Conservation (phyloP, 2,888 invertebrate species). For the Aphidius colemani region DNA sequence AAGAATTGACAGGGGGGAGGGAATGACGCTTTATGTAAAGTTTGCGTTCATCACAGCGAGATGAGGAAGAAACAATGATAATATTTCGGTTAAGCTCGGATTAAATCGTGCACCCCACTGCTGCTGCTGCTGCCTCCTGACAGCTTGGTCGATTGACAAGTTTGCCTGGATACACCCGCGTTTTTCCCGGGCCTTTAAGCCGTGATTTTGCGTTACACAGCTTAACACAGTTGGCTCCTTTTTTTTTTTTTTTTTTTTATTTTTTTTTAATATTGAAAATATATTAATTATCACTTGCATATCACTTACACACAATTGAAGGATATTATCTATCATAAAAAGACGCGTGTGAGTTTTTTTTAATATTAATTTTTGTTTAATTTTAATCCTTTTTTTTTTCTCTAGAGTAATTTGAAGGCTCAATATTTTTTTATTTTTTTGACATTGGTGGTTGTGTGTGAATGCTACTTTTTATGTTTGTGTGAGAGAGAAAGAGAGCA, state of each 20-base stretch:
- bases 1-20: too few relatives aligned
- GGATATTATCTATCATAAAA: not conserved
- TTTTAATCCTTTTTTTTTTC: conserved; percentile 19
- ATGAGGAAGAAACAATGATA: too few relatives aligned
- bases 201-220: conserved; percentile 17
- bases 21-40: too few relatives aligned
- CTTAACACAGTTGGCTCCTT: conserved; percentile 15
- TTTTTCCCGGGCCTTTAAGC: conserved; percentile 45
- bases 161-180: conserved; percentile 42
- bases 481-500: too few relatives aligned
- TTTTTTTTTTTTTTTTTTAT: conserved; percentile 6
- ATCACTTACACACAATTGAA: too few relatives aligned
- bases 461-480: too few relatives aligned
- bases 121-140: conserved; percentile 37
- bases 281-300: not conserved
- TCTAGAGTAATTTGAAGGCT: not conserved
- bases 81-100: too few relatives aligned
- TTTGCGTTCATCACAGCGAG: too few relatives aligned
- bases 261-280: not conserved
- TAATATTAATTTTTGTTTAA: conserved; percentile 14
- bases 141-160: conserved; percentile 53
- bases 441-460: not conserved
- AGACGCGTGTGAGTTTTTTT: not conserved
- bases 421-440: conserved; percentile 5
- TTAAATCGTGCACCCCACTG: not conserved